Evolutionary conservation across 1,140 invertebrate species (phyloP).

Genomic region (Calycopis cecrops): DNA sequence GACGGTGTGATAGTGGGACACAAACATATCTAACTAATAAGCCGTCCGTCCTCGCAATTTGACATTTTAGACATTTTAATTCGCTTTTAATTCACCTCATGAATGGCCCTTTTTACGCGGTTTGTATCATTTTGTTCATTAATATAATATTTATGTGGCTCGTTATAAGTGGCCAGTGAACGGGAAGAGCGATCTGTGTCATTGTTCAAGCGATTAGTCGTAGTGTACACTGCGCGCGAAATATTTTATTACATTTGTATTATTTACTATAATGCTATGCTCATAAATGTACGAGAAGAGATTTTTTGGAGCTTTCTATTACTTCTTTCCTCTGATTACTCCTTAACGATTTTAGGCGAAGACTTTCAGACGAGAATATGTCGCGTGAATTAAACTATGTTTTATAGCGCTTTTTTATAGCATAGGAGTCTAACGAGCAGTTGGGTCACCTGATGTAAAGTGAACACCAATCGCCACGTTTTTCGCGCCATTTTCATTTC

Average conservation of each 20-base stretch:
- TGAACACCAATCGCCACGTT: no score
- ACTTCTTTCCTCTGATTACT: no score
- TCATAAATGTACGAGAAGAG: no score
- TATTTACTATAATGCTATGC: no score
- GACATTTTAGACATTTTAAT: conserved; percentile 68
- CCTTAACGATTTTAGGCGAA: no score
- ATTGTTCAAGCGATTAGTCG: conserved; percentile 10
- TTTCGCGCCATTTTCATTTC: no score
- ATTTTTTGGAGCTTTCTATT: not conserved
- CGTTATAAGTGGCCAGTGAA: conserved; percentile 47
- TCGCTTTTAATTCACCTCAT: conserved; percentile 65
- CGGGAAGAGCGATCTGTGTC: conserved; percentile 32
- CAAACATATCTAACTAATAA: conserved; percentile 24
- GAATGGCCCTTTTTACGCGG: conserved; percentile 65
- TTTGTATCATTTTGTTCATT: conserved; percentile 70
- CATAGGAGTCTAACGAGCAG: no score
- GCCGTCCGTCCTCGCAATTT: conserved; percentile 37
- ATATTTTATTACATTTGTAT: not conserved
- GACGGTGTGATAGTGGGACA: conserved; percentile 40
- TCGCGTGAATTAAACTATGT: no score
- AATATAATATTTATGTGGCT: conserved; percentile 60
- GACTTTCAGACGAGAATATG: no score
- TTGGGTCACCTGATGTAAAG: no score
- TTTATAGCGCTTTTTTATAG: no score
- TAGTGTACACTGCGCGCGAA: not conserved